Base-by-base conservation (phyloP, 1,140 invertebrate genomes). In the Odontomachus brunneus region DNA sequence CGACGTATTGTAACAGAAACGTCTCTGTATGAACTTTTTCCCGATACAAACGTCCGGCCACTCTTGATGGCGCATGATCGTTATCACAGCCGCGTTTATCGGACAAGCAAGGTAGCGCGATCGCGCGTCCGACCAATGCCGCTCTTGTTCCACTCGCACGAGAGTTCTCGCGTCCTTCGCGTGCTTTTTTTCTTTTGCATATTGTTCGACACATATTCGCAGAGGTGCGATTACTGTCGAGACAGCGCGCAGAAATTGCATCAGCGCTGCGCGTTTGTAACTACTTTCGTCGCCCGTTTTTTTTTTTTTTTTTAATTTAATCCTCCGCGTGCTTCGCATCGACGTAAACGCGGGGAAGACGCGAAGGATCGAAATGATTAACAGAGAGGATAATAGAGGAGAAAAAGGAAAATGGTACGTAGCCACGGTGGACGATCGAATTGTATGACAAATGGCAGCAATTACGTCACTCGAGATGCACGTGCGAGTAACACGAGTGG, bases 401-500 rank as follows among this genome's bases (percentile, higher is more conserved):
- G 38, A 22, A 53, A 59, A 33, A 38, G 14, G 19, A 17, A 19
- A 15, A 17, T 11, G 24, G 15, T 44, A 19, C 49, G 14, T 12
- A 33, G 38, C 38, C 15, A 65, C 19, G 53, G 55, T 12, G 24
- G 66, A 17, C 17, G 59, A 78, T 86, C 57, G 66, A 51, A 33
- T 49, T 48, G 24, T 74, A 26, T 53, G 74, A 80, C 44, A 73
- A 59, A 87, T 48, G 48, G 33, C 15, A 62, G 29, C 17, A 71
- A 55, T 87, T 84, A 84, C 69, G 71, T 55, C 60, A 62, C 24
- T 49, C 48, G 60, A 24, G 76, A 69, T 48, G 38, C 48, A 53
- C 63, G 67, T 15, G 57, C 51, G 86, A 55, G 74, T 48, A 87
- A 82, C 71, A 29, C 76, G 82, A 76, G 85, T 67, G 75, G 66